Conservation (phyloP, 2,888 invertebrate genomes). For the Cephus pulcher region DNA sequence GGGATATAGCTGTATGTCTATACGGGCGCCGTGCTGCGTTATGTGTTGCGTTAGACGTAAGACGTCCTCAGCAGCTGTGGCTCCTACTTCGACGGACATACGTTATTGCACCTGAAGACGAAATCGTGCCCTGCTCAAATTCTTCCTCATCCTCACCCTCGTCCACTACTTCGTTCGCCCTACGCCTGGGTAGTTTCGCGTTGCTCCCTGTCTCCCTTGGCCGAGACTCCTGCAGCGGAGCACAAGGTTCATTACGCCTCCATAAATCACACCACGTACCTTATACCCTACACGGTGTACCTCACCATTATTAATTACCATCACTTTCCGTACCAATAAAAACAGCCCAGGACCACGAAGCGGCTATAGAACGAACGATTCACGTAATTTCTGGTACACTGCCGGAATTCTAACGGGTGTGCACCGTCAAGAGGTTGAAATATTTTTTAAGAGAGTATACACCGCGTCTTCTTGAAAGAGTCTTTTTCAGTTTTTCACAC, state of each 20-base stretch:
- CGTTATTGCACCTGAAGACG: constrained; percentile 33
- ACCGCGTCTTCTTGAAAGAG: no score
- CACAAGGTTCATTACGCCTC: constrained; percentile 48
- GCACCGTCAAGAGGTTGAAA: neutral
- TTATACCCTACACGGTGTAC: constrained; percentile 26
- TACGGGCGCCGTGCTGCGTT: neutral
- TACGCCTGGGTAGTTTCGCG: neutral
- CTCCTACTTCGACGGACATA: constrained; percentile 18
- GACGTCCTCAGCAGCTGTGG: constrained; percentile 4
- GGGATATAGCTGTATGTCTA: neutral
- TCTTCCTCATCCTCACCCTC: neutral
- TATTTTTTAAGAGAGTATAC: no score
- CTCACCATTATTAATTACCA: constrained; percentile 46
- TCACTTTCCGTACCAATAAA: constrained; percentile 31
- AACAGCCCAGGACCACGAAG: constrained; percentile 19
- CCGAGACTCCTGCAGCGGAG: constrained; percentile 32
- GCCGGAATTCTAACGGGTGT: neutral
- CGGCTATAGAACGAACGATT: neutral
- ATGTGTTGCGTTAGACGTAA: neutral
- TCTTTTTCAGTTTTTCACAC: neutral
- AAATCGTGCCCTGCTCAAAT: neutral
- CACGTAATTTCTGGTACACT: neutral
- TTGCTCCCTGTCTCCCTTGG: neutral
- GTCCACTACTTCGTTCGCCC: neutral
- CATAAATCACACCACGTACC: constrained; percentile 45